Evolutionary conservation across 2,888 invertebrate species (phyloP).

Genomic region (Caenorhabditis plicata): DNA sequence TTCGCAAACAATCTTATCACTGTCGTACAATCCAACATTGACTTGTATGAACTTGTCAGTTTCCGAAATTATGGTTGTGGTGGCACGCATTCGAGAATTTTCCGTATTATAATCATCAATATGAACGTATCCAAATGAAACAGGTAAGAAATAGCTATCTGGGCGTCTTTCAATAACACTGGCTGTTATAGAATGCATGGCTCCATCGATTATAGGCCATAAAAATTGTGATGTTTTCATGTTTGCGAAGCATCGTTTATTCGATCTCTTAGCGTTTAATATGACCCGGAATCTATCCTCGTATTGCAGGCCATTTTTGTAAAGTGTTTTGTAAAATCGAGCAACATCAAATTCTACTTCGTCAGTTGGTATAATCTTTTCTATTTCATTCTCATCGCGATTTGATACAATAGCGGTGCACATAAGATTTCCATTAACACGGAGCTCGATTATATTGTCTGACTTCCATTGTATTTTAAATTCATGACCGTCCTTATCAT

Average conservation of each 20-base stretch:
- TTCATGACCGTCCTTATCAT: constrained; percentile 14
- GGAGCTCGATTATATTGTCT: constrained; percentile 20
- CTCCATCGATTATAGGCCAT: constrained; percentile 40
- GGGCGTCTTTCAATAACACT: constrained; percentile 20
- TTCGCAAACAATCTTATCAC: constrained; percentile 21
- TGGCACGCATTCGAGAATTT: constrained; percentile 6
- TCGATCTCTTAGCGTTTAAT: constrained; percentile 12
- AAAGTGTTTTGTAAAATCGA: constrained; percentile 39
- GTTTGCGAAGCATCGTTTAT: constrained; percentile 17
- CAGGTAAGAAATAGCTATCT: constrained; percentile 34
- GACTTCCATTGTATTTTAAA: constrained; percentile 21
- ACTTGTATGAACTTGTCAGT: constrained; percentile 48
- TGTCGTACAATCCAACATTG: constrained; percentile 22
- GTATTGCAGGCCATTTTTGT: constrained; percentile 41
- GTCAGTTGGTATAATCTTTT: constrained; percentile 1
- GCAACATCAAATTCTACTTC: constrained; percentile 21
- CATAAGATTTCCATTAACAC: constrained; percentile 1
- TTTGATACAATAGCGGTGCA: constrained; percentile 14
- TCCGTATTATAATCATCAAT: constrained; percentile 5
- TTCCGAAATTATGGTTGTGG: constrained; percentile 25
- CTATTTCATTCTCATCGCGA: not conserved
- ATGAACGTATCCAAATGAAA: constrained; percentile 22
- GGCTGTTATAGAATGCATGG: constrained; percentile 37
- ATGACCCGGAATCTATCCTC: constrained; percentile 34
- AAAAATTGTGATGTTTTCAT: constrained; percentile 17